phyloP scores from a whole-genome alignment of 2,888 invertebrate genomes.

The Zygaena filipendulae region DNA sequence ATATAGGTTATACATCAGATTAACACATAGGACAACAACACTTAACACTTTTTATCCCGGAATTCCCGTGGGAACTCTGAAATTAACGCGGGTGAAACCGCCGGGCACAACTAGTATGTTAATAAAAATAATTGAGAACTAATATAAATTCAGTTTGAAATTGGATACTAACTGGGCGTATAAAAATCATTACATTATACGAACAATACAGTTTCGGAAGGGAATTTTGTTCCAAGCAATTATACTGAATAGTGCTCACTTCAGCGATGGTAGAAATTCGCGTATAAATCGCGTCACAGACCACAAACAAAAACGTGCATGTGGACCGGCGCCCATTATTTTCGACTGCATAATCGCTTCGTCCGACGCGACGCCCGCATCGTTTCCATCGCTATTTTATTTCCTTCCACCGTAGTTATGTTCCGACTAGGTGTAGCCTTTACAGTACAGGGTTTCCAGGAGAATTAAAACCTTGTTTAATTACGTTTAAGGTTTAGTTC shows the following conservation, averaged over 20 bases:
- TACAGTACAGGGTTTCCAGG: constrained; percentile 37
- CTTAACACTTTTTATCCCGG: too few relatives aligned
- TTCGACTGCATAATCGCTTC: constrained; percentile 69
- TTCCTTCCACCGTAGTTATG: constrained; percentile 61
- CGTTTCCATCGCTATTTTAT: constrained; percentile 66
- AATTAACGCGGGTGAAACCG: too few relatives aligned
- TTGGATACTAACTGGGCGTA: too few relatives aligned
- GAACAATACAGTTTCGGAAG: too few relatives aligned
- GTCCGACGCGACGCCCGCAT: constrained; percentile 67
- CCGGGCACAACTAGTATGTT: too few relatives aligned
- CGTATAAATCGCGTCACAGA: constrained; percentile 68
- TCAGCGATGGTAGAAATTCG: constrained; percentile 63
- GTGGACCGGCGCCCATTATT: constrained; percentile 67
- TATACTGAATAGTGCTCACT: constrained; percentile 66
- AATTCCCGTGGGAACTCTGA: too few relatives aligned
- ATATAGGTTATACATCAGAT: too few relatives aligned
- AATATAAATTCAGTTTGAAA: too few relatives aligned
- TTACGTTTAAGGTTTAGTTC: constrained; percentile 63
- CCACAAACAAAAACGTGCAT: constrained; percentile 69
- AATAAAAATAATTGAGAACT: too few relatives aligned
- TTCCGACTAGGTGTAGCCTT: constrained; percentile 60
- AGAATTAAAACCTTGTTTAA: constrained; percentile 66
- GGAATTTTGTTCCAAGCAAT: constrained; percentile 62
- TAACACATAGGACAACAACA: too few relatives aligned
- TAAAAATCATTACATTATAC: too few relatives aligned